Conservation (phyloP, 2,888 invertebrate species). For the Drosophila borealis region DNA sequence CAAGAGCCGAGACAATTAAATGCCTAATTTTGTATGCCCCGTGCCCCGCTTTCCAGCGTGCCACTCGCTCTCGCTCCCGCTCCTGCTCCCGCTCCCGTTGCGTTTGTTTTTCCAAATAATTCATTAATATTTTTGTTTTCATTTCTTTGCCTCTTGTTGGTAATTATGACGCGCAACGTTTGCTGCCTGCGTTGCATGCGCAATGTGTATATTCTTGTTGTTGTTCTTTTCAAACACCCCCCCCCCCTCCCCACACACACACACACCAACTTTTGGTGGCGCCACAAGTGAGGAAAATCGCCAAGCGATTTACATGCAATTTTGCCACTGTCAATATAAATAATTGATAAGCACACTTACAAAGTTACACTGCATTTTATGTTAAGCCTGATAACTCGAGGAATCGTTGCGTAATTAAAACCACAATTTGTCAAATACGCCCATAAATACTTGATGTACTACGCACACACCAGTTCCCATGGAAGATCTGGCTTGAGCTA, state of each 20-base stretch:
- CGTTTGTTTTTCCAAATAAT: conserved; percentile 83
- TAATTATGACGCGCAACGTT: conserved; percentile 81
- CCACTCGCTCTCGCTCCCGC: conserved; percentile 3
- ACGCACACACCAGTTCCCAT: no score
- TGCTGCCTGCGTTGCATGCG: conserved; percentile 70
- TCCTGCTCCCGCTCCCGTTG: conserved; percentile 31
- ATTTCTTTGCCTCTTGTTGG: conserved; percentile 44
- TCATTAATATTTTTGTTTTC: conserved; percentile 82
- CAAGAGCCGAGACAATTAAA: conserved; percentile 73
- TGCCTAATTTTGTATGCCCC: conserved; percentile 76
- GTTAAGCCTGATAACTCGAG: background rate
- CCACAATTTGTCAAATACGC: no score
- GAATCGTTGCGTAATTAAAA: background rate
- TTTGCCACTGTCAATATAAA: conserved; percentile 3
- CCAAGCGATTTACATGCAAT: conserved; percentile 18
- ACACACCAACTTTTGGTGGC: background rate
- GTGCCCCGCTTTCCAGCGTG: conserved; percentile 31
- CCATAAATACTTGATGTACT: no score
- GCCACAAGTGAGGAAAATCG: background rate
- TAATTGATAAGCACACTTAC: background rate
- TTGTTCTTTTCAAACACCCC: background rate
- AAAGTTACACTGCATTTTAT: no score
- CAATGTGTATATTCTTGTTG: conserved; percentile 40
- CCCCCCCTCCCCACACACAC: no score
- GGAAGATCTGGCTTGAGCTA: no score